A percentile compares a stretch with the other conserved stretches of the same genome.
Conservation (phyloP, 2,888 invertebrate species). For the Andrena praecox region DNA sequence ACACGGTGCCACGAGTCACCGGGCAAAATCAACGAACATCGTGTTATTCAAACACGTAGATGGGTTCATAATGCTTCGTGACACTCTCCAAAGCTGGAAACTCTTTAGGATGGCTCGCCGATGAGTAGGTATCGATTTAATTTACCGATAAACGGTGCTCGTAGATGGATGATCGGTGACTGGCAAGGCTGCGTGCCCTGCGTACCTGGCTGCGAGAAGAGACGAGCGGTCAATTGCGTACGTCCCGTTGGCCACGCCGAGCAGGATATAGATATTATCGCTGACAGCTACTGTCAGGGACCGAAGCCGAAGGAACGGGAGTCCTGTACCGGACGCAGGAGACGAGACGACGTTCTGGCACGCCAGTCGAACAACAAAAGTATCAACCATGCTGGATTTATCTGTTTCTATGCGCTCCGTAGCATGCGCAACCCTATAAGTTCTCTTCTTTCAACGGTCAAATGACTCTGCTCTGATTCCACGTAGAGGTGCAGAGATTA, state of each 20-base stretch:
- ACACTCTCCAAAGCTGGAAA: too few relatives aligned
- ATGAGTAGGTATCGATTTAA: conserved; percentile 3
- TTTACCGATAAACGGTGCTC: conserved; percentile 24
- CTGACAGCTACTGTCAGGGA: conserved; percentile 77
- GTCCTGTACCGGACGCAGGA: conserved; percentile 66
- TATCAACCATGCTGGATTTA: conserved; percentile 5
- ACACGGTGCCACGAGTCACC: neutral
- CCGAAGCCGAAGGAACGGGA: conserved; percentile 79
- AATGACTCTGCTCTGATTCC: too few relatives aligned
- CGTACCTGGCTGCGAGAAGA: conserved; percentile 72
- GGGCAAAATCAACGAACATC: neutral
- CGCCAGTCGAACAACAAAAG: conserved; percentile 28
- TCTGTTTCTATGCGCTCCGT: too few relatives aligned
- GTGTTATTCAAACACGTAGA: too few relatives aligned
- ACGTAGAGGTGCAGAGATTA: neutral
- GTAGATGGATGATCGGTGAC: conserved; percentile 83
- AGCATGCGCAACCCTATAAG: neutral
- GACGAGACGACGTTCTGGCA: conserved; percentile 47
- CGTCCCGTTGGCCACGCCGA: conserved; percentile 81
- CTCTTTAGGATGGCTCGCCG: too few relatives aligned
- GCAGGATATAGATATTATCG: conserved; percentile 79
- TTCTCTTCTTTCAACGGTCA: neutral
- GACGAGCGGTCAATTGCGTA: conserved; percentile 79
- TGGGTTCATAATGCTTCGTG: too few relatives aligned
- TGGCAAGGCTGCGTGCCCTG: conserved; percentile 81